A percentile compares a stretch with the other conserved stretches of the same genome.
These are phyloP conservation scores for Phaethornis superciliosus DNA, from an alignment of 2,113 vertebrate species.

Conservation along the genomic window DNA sequence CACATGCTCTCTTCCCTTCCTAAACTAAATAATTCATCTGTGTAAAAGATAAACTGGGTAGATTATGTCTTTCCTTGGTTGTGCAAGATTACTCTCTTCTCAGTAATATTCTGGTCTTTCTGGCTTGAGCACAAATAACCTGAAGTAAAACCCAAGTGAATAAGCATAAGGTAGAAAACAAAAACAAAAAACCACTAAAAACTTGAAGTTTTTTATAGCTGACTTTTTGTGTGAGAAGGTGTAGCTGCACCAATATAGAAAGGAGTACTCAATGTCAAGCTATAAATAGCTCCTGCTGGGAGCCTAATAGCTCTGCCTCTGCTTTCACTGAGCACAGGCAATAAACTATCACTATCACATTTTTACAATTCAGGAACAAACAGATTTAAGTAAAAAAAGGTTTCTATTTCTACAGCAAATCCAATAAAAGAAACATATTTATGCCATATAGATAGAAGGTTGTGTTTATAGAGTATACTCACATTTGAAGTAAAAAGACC, in stretches of 20 bases:
- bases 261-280: conserved; percentile 75
- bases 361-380: conserved; percentile 75
- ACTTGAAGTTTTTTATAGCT: conserved; percentile 65
- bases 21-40: neutral
- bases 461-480: conserved; percentile 55
- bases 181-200: neutral
- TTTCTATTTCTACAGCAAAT: conserved; percentile 70
- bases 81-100: conserved; percentile 39
- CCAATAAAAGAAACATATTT: conserved; percentile 72
- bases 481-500: conserved; percentile 50
- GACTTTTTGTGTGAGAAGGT: conserved; percentile 62
- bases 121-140: conserved; percentile 58
- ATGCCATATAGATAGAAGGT: conserved; percentile 42
- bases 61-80: conserved; percentile 34
- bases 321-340: conserved; percentile 71
- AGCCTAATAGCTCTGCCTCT: conserved; percentile 73
- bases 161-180: conserved; percentile 51
- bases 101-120: conserved; percentile 24
- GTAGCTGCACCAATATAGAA: conserved; percentile 74
- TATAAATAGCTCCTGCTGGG: conserved; percentile 80
- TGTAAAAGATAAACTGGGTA: neutral
- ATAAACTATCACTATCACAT: conserved; percentile 73
- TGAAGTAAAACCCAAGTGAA: conserved; percentile 61
- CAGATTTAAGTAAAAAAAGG: conserved; percentile 71
- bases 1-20: neutral